phyloP scores from a whole-genome alignment of 2,113 vertebrate species.

The Orycteropus afer region DNA sequence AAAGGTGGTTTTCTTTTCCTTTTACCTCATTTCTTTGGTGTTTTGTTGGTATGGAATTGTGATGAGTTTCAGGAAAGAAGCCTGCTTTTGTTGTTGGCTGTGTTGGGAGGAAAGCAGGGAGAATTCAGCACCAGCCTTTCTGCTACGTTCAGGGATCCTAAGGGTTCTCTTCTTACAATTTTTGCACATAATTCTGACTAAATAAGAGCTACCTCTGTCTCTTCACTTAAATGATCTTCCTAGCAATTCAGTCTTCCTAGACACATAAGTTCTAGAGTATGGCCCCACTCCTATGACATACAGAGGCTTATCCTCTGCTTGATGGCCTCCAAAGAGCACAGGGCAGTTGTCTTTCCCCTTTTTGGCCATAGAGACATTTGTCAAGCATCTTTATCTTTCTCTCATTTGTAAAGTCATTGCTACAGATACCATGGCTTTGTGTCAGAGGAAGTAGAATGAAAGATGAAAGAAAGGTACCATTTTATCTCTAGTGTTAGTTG shows the following conservation, averaged over 20 bases:
- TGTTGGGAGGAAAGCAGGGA: background rate
- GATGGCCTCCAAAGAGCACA: background rate
- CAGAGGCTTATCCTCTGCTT: background rate
- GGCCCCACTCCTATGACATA: background rate
- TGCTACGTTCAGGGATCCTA: background rate
- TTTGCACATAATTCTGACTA: background rate
- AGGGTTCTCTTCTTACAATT: background rate
- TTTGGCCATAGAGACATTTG: background rate
- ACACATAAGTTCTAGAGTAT: background rate
- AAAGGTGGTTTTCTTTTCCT: background rate
- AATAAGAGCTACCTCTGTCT: accelerated
- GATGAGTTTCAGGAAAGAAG: background rate
- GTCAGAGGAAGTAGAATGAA: background rate
- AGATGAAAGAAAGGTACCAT: background rate
- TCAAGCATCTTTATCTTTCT: background rate
- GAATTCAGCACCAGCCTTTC: background rate
- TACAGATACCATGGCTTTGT: background rate
- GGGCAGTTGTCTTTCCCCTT: background rate
- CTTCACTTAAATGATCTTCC: background rate
- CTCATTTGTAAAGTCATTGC: background rate
- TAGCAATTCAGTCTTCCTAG: background rate
- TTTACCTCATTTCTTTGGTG: background rate
- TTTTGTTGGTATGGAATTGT: background rate
- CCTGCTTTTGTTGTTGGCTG: background rate
- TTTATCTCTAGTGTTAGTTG: background rate